Evolutionary conservation across 1,140 invertebrate genomes (phyloP), one percentile per base, ranked within the genome.

Genomic region (Oreohelix idahoensis): DNA sequence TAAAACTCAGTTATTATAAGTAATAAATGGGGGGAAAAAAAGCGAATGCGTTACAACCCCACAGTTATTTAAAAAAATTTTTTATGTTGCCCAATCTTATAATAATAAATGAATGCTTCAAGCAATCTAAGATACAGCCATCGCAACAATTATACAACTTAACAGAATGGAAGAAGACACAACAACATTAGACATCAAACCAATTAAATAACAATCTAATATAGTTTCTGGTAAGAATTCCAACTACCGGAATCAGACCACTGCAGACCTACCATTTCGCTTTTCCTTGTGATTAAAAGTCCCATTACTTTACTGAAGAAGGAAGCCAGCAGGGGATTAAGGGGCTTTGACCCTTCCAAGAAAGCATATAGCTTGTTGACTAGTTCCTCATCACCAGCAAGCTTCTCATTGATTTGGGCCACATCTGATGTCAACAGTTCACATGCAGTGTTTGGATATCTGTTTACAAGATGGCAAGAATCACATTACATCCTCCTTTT

Each of bases 241-340:
- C 15, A 58, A 58, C 53, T 11, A 49, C 17, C 8, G 8, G 20
- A n/a, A 58, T 11, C 1, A 35, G 1, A 45, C 29, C 11, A 76
- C 10, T 23, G 51, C 26, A 81, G 23, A 66, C 88, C 80, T 53
- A 96, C 95, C 94, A 95, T 94, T 91, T 96, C 95, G 90, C 94
- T 94, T 92, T 96, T 96, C 90, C 96, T 95, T 83, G 95, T 95
- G 84, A 98, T 95, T 87, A 98, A 94, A 92, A 96, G 95, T 88
- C 96, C 95, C 92, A 99, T 95, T 78, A 97, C 97, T 95, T 97
- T 98, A 93, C 96, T 97, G 94, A 98, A 98, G 94, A 98, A 99
- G 86, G 97, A 98, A 51, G 97, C 97, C 88, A 99, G 94, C 78
- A 99, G 93, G 83, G 98, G 97, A 94, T 99, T 99, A 70, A 99